Conservation (phyloP, 2,888 invertebrate genomes). For the Aphelenchoides bicaudatus region DNA sequence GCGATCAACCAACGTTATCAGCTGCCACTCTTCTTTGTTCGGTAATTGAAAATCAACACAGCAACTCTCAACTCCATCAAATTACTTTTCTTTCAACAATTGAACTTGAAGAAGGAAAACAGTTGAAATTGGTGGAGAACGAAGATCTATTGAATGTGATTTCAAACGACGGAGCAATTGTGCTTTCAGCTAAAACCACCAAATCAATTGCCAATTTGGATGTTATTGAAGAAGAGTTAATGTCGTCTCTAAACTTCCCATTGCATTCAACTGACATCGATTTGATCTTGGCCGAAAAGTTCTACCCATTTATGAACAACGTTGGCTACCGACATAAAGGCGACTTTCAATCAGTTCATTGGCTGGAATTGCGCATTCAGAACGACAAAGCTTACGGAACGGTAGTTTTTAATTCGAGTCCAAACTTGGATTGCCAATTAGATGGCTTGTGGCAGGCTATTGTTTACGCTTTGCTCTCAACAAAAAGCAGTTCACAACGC, state of each 20-base stretch:
- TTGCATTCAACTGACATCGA: neutral
- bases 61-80: too few relatives aligned
- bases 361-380: slow-evolving; percentile 18
- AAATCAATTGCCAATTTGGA: too few relatives aligned
- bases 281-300: slow-evolving; percentile 5
- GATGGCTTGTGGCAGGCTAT: slow-evolving; percentile 35
- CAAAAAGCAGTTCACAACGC: neutral
- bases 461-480: slow-evolving; percentile 12
- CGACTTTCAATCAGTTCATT: slow-evolving; percentile 16
- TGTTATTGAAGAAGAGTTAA: too few relatives aligned
- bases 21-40: too few relatives aligned
- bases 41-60: too few relatives aligned
- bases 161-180: neutral
- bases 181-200: neutral
- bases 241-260: too few relatives aligned
- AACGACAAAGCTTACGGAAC: slow-evolving; percentile 24
- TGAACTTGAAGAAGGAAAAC: too few relatives aligned
- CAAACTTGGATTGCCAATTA: slow-evolving; percentile 30
- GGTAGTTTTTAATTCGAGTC: slow-evolving; percentile 12
- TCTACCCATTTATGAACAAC: slow-evolving; percentile 13
- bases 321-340: slow-evolving; percentile 24
- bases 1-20: too few relatives aligned
- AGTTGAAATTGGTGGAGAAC: too few relatives aligned
- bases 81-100: slow-evolving; percentile 3
- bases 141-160: neutral